Evolutionary conservation across 2,797 vertebrate species (phyloP).

Genomic region (Mus spretus): DNA sequence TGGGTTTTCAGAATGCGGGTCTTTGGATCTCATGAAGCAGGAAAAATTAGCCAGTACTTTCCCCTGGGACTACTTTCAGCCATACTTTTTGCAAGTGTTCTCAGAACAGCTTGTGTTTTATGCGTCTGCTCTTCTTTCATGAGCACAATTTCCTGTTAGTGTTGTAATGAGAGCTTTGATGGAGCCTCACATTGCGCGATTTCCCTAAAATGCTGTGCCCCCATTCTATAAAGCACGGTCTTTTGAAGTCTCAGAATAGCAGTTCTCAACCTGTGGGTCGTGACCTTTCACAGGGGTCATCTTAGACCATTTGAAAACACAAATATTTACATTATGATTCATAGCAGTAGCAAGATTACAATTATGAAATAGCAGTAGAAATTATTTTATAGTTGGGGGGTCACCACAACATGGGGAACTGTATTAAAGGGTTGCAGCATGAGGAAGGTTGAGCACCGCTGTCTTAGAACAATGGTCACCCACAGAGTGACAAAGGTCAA

Average conservation of each 20-base stretch:
- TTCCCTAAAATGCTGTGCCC: constrained; percentile 2
- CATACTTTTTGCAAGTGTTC: not conserved
- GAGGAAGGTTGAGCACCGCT: not conserved
- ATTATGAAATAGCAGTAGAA: not conserved
- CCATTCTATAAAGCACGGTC: not conserved
- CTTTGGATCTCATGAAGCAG: constrained; percentile 14
- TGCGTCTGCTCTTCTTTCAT: not conserved
- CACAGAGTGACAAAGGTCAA: not conserved
- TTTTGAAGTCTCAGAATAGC: constrained; percentile 44
- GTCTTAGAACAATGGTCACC: not conserved
- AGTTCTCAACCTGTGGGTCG: not conserved
- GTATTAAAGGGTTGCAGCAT: not conserved
- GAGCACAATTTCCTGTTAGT: not conserved
- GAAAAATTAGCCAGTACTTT: constrained; percentile 8
- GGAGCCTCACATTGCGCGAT: not conserved
- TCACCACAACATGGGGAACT: not conserved
- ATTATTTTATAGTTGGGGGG: not conserved
- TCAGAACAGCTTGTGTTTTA: not conserved
- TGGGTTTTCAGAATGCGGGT: constrained; percentile 1
- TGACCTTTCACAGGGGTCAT: not conserved
- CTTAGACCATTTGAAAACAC: not conserved
- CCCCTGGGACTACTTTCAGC: not conserved
- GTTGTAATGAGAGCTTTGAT: not conserved
- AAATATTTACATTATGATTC: not conserved
- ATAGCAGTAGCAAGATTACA: not conserved